Evolutionary conservation across 2,113 vertebrate species (phyloP).

Genomic region (Leptodactylus fuscus): DNA sequence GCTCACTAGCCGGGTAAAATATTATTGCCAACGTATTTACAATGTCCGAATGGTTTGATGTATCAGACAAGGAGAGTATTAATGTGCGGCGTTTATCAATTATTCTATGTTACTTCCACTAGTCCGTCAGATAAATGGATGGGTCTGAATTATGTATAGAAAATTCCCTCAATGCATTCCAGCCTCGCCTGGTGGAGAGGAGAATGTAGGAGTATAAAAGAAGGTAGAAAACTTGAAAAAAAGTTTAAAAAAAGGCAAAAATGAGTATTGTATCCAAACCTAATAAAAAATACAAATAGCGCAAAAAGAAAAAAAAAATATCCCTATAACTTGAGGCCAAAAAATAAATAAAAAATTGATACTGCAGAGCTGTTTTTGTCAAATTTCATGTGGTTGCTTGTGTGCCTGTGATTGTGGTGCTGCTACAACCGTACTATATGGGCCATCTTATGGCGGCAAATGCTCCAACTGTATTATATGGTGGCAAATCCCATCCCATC

Average conservation of each 20-base stretch:
- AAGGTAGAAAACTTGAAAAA: neutral
- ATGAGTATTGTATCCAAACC: neutral
- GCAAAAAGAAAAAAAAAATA: too few species aligned
- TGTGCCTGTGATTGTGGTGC: too few species aligned
- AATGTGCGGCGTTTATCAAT: constrained; percentile 54
- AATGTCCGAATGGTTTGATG: constrained; percentile 46
- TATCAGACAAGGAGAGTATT: constrained; percentile 56
- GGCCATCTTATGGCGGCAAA: too few species aligned
- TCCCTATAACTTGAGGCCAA: too few species aligned
- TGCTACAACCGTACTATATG: too few species aligned
- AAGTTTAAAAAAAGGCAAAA: neutral
- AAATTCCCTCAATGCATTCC: constrained; percentile 24
- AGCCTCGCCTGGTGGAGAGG: neutral
- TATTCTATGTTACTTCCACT: constrained; percentile 55
- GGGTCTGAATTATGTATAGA: constrained; percentile 55
- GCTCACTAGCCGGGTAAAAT: constrained; percentile 49
- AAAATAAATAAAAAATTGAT: too few species aligned
- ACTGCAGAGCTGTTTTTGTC: too few species aligned
- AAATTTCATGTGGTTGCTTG: too few species aligned
- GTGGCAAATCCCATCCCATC: too few species aligned
- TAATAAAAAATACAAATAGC: too few species aligned
- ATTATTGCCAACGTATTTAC: constrained; percentile 57
- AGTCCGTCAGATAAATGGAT: constrained; percentile 51
- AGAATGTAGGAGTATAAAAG: neutral
- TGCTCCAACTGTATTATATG: too few species aligned